Evolutionary conservation across 2,797 vertebrate species (phyloP), one percentile per base, ranked within the genome.

Genomic region (Girardinus metallicus): DNA sequence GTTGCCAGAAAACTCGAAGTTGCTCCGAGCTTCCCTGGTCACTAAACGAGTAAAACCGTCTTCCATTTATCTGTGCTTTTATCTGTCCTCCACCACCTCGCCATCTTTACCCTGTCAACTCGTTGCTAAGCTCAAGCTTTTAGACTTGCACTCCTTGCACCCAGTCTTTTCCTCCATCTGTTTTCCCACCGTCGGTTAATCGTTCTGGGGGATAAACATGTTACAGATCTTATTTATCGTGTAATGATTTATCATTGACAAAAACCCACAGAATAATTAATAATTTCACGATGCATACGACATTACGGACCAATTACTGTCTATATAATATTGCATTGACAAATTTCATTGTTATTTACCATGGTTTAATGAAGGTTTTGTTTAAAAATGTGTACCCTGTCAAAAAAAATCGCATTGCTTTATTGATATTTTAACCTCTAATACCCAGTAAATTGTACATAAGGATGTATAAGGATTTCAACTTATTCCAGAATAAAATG

Each of bases 1-100:
- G 47, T 39, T 66, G 1, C 29, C 66, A 0, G 49, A 76, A 78
- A 76, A 83, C 82, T 74, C 70, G 10, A 80, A 84, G 83, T 55
- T 43, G 51, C 74, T 73, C 29, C 44, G 68, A 43, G 57, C 43
- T 8, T 57, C 76, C 57, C 16, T 21, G 11, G 39, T 57, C 74
- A 34, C 57, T 71, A 77, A 82, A 80, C 15, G 1, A 31, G 34
- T 76, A 46, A 80, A 86, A 81, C 23, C 47, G 41, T 64, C 39
- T 47, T 41, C 44, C 43, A 41, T 86, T 74, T 43, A 72, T 77
- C 79, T 13, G 1, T 31, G 41, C n/a, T 62, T 64, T 70, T 55
- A 53, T 64, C 31, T n/a, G n/a, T 73, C 29, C 64, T 66, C n/a
- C 44, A 29, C 75, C 81, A 51, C 71, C 34, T 68, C 4, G 5